Evolutionary conservation across 2,888 invertebrate genomes (phyloP), one percentile per base, ranked within the genome.

Genomic region (Allacma fusca): DNA sequence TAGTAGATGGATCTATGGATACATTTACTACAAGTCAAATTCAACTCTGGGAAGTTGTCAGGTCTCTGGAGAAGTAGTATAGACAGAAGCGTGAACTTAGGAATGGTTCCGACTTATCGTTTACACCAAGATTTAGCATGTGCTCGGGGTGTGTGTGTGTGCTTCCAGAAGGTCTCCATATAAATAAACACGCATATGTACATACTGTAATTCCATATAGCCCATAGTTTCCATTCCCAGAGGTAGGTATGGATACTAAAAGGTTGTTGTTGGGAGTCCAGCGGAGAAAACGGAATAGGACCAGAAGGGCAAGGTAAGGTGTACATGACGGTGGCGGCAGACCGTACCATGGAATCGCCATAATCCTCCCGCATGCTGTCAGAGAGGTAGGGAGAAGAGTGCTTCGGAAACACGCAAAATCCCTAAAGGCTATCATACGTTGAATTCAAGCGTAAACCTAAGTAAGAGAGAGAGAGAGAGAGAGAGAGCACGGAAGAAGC

Each of bases 361-460:
- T 74, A 74, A 74, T 74, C 73, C 73, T 34, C 62, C 62, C 40
- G 40, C 26, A 74, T 65, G 24, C 73, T 74, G 73, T 74, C 64
- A 73, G 34, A 34, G 26, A 62, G 1, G 62, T 26, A 62, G 26
- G 62, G 7, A 62, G 62, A 21, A 57, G 62, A 64, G 5, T 59
- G 50, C 62, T 50, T 16, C 29, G 26, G 72, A 72, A 72, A 72
- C 59, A 72, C 50, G 59, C 59, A 72, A 59, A 75, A 75, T 75
- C 67, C 75, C 75, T 75, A 68, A 29, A 75, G 75, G 75, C 75
- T 68, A 75, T 75, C 75, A 50, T 57, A 75, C 23, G 40, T 74
- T 75, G 72, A 44, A 72, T 62, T 59, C 59, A 72, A 50, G 50
- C 75, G 23, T n/a, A 50, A 68, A 28, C 57, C 57, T 26, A 16